Conservation (phyloP, 92 coral and sea anemone species). For the Phymanthus crucifer region DNA sequence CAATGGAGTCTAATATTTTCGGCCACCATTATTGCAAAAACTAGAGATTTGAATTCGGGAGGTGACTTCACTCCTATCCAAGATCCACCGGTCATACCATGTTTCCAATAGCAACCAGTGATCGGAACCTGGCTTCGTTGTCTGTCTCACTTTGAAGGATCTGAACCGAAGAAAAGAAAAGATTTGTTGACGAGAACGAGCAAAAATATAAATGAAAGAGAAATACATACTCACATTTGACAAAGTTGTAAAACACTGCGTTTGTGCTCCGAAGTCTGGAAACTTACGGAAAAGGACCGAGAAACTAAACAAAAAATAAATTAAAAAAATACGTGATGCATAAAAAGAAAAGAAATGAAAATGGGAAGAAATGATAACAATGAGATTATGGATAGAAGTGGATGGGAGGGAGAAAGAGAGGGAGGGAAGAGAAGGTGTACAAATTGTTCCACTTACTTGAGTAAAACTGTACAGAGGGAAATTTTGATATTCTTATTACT, state of each 20-base stretch:
- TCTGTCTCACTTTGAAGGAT: constrained; percentile 73
- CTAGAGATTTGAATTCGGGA: too few relatives aligned
- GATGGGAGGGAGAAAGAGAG: background rate
- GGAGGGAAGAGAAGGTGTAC: background rate
- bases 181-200: background rate
- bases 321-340: background rate
- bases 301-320: constrained; percentile 57
- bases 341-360: background rate
- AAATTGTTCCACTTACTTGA: constrained; percentile 69
- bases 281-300: constrained; percentile 70
- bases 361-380: background rate
- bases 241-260: constrained; percentile 69
- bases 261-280: constrained; percentile 79
- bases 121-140: constrained; percentile 86
- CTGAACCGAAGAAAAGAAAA: constrained; percentile 28
- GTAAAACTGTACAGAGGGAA: constrained; percentile 82
- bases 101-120: constrained; percentile 89
- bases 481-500: constrained; percentile 77
- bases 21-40: too few relatives aligned
- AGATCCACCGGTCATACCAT: too few relatives aligned
- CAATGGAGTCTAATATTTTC: too few relatives aligned
- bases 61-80: too few relatives aligned
- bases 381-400: background rate
- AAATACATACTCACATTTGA: constrained; percentile 64
- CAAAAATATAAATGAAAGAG: background rate